Evolutionary conservation across 2,888 invertebrate species (phyloP).

Genomic region (Nymphalis urticae): DNA sequence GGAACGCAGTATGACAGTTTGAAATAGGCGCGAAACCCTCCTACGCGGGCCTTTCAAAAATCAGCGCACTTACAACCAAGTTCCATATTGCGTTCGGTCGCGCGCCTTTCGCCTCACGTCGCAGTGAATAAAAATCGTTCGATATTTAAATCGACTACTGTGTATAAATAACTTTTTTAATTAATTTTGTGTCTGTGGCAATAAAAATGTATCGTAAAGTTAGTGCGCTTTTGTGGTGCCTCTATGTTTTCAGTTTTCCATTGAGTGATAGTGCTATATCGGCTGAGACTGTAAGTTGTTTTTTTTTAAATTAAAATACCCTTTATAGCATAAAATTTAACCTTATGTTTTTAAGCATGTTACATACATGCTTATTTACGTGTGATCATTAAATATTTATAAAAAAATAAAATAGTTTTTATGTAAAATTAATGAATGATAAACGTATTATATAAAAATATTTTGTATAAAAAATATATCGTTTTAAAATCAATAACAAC

Average conservation of each 20-base stretch:
- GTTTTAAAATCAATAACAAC: conserved; percentile 19
- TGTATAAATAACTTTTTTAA: conserved; percentile 13
- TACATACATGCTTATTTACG: too few species aligned
- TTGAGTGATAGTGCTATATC: conserved; percentile 74
- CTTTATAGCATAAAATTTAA: too few species aligned
- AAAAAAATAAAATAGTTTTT: background rate
- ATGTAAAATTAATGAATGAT: too few species aligned
- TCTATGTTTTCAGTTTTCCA: conserved; percentile 72
- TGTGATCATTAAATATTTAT: too few species aligned
- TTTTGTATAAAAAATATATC: background rate
- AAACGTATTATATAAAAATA: background rate
- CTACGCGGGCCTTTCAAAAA: conserved; percentile 82
- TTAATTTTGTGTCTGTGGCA: conserved; percentile 40
- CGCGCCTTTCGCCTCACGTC: conserved; percentile 69
- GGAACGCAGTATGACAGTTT: conserved; percentile 53
- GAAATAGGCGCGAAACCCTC: conserved; percentile 76
- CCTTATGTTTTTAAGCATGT: too few species aligned
- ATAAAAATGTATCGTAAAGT: conserved; percentile 71
- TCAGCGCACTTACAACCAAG: conserved; percentile 63
- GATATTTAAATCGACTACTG: conserved; percentile 34
- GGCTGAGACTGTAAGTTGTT: conserved; percentile 67
- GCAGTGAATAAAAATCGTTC: conserved; percentile 36
- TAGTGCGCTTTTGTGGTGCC: conserved; percentile 69
- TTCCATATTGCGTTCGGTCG: conserved; percentile 65
- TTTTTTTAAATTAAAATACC: background rate